A percentile compares a stretch with the other conserved stretches of the same genome.
These are phyloP conservation scores for Bombus huntii DNA, from an alignment of 1,140 invertebrate genomes.

Conservation along the genomic window DNA sequence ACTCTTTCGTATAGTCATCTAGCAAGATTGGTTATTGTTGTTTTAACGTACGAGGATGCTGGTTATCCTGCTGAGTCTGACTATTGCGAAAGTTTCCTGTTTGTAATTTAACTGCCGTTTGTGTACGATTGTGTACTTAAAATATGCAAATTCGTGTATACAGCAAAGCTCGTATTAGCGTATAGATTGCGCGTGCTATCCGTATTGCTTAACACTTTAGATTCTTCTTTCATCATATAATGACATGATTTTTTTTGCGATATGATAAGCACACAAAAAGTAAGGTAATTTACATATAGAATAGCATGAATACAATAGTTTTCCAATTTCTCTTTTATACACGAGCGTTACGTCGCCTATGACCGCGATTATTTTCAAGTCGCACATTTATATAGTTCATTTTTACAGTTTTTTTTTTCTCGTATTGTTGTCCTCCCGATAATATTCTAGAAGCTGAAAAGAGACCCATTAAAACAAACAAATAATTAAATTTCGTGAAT, in stretches of 20 bases:
- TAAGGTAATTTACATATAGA: constrained; percentile 73
- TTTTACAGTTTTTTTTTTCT: constrained; percentile 30
- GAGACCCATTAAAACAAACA: constrained; percentile 10
- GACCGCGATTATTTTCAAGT: constrained; percentile 11
- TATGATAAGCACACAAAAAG: constrained; percentile 75
- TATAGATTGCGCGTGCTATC: constrained; percentile 66
- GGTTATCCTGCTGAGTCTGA: constrained; percentile 56
- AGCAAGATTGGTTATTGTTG: constrained; percentile 12
- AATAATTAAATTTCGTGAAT: background rate
- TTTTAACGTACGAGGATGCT: constrained; percentile 71
- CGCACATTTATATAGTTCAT: constrained; percentile 29
- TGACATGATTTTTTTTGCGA: constrained; percentile 69
- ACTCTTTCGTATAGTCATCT: constrained; percentile 5
- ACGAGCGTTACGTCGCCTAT: constrained; percentile 49
- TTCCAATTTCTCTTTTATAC: constrained; percentile 58
- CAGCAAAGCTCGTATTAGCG: constrained; percentile 74
- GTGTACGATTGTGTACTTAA: constrained; percentile 55
- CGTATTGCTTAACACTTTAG: constrained; percentile 47
- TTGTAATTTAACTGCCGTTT: constrained; percentile 39
- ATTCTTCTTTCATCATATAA: constrained; percentile 40
- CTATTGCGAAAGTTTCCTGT: background rate
- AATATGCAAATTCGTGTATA: constrained; percentile 68
- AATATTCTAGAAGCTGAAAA: constrained; percentile 27
- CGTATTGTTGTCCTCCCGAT: constrained; percentile 11
- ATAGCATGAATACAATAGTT: constrained; percentile 62